Base-by-base conservation (phyloP, 2,888 invertebrate species). In the Thymelicus lineola region DNA sequence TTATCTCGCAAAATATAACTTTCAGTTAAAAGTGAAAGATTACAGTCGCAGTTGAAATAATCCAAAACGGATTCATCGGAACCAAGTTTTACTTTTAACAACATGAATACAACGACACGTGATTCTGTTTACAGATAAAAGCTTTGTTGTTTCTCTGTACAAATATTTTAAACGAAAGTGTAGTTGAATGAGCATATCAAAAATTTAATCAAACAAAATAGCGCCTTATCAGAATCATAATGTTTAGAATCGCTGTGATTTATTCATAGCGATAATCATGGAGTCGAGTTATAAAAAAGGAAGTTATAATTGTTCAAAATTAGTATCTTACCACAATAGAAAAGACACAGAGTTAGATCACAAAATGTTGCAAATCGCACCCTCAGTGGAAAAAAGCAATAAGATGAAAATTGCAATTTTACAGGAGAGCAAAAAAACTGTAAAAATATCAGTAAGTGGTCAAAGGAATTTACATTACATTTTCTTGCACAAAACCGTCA, bases 141-240 rank as follows among this genome's bases (percentile, higher is more conserved):
- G 6, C 53, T 5, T 53, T 53, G 53, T 53, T 53, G 12, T 20
- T 53, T 20, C 10, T 7, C 5, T 53, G 53, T 53, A 53, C 53
- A 53, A 53, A 53, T 53, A 53, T 53, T 53, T 53, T 53, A 53
- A 53, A 53, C 28, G 53, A 53, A 53, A 53, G 53, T 53, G 17
- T 53, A 53, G 12, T 53, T 20, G 12, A 53, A 10, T 53, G 20
- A 53, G 53, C 53, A 53, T 53, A 53, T 53, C 53, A 53, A 20
- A 6, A 0, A 28, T 53, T 12, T 53, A 53, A 53, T 53, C 53
- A 12, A 20, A 53, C 20, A 53, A 53, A 53, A 50, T 50, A 53
- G 53, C 53, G 53, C 53, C 53, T 3, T 20, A 20, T 53, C 53
- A 53, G 53, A 20, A 53, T 53, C 20, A 12, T 5, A 53, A 53